Evolutionary conservation across 2,888 invertebrate genomes (phyloP).

Genomic region (Drosophila diplacantha): DNA sequence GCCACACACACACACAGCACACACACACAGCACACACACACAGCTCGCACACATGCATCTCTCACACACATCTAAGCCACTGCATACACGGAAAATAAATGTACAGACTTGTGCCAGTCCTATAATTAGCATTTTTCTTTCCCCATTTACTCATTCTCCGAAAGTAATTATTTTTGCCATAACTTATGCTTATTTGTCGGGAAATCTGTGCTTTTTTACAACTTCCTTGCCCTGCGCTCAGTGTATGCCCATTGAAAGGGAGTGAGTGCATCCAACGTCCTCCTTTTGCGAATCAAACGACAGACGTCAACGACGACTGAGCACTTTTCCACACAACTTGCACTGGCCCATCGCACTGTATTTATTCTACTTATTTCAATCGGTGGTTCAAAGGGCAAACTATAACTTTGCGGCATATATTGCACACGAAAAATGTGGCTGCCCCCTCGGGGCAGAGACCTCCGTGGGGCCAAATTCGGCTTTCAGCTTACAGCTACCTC

Average conservation of each 20-base stretch:
- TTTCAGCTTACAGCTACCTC: background rate
- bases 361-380: constrained; percentile 27
- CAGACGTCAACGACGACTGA: constrained; percentile 25
- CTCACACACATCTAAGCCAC: background rate
- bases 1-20: constrained; percentile 46
- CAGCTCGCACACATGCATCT: constrained; percentile 1
- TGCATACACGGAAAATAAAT: background rate
- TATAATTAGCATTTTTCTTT: background rate
- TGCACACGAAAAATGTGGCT: constrained; percentile 4
- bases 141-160: background rate
- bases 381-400: constrained; percentile 31
- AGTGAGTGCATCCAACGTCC: constrained; percentile 48
- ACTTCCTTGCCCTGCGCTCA: background rate
- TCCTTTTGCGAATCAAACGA: constrained; percentile 19
- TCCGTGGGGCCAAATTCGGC: constrained; percentile 1
- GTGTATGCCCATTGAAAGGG: constrained; percentile 12
- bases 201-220: background rate
- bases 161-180: background rate
- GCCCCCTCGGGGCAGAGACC: constrained; percentile 1
- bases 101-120: too few species aligned
- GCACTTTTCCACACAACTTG: constrained; percentile 29
- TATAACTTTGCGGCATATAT: constrained; percentile 34
- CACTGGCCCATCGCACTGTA: background rate
- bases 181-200: background rate
- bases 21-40: constrained; percentile 16